Conservation (phyloP, 2,113 vertebrate genomes). For the Oostethus manadensis region DNA sequence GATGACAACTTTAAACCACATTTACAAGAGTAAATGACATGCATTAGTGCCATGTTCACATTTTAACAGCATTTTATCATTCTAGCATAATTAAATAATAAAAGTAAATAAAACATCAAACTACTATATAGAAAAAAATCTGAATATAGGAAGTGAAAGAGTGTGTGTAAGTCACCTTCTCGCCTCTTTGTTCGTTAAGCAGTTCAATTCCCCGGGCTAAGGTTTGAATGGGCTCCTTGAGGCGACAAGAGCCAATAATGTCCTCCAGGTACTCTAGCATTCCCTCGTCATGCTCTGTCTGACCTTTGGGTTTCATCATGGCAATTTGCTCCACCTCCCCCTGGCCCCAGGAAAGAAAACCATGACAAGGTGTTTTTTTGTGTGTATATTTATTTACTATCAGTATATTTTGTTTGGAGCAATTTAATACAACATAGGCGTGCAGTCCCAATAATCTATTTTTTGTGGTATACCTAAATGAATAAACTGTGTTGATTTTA, state of each 20-base stretch:
- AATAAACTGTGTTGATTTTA: not conserved
- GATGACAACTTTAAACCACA: not conserved
- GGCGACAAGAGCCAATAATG: constrained; percentile 88
- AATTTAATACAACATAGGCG: not conserved
- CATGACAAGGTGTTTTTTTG: not conserved
- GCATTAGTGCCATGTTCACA: not conserved
- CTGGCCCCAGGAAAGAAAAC: constrained; percentile 58
- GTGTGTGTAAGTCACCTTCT: constrained; percentile 78
- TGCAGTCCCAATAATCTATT: constrained; percentile 1
- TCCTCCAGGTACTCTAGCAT: constrained; percentile 98
- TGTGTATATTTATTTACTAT: not conserved
- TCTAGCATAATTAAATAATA: not conserved
- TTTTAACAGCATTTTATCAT: not conserved
- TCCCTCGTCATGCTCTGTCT: constrained; percentile 92
- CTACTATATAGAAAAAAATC: not conserved
- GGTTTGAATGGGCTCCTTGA: constrained; percentile 86
- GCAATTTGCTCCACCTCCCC: constrained; percentile 98
- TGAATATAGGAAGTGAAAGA: constrained; percentile 15
- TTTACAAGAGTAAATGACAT: not conserved
- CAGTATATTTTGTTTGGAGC: not conserved
- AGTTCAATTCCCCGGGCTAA: constrained; percentile 83
- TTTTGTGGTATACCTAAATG: not conserved
- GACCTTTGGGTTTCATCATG: constrained; percentile 97
- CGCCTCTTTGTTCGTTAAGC: constrained; percentile 88
- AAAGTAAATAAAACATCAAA: not conserved